These are phyloP conservation scores for Pogonophryne albipinna DNA, from an alignment of 2,797 vertebrate genomes.

Conservation along the genomic window DNA sequence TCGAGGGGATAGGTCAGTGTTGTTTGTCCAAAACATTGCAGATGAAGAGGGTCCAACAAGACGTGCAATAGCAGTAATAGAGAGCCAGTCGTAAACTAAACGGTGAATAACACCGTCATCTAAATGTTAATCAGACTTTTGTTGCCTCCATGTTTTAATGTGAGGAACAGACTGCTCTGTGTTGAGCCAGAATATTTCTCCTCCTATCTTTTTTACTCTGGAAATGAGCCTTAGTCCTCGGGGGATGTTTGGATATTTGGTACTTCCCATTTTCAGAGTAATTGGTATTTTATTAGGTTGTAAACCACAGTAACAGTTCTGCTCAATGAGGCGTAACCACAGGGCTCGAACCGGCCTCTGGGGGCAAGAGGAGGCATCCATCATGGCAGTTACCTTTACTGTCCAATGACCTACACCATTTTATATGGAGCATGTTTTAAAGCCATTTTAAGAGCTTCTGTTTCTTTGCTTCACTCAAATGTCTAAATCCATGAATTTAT, in stretches of 20 bases:
- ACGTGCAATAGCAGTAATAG: no score
- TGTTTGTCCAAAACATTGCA: neutral
- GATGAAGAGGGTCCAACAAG: no score
- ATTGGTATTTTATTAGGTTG: conserved; percentile 53
- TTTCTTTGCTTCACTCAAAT: no score
- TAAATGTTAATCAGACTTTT: no score
- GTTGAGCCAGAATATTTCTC: no score
- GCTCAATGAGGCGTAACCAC: conserved; percentile 41
- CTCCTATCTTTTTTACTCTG: conserved; percentile 23
- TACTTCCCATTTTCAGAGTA: conserved; percentile 42
- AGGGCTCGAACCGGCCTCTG: conserved; percentile 26
- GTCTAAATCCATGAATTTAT: no score
- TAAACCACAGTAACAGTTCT: conserved; percentile 46
- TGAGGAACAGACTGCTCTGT: no score
- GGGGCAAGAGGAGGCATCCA: conserved; percentile 7
- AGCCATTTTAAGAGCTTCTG: no score
- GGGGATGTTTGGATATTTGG: conserved; percentile 39
- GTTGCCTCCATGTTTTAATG: no score
- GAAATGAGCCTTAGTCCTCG: conserved; percentile 12
- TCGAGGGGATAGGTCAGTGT: neutral
- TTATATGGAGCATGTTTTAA: no score
- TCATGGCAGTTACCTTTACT: conserved; percentile 2
- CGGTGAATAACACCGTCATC: no score
- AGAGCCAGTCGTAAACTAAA: no score
- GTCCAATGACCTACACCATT: neutral